Percentiles rank a stretch among this genome's conserved stretches.
Conservation (phyloP, 2,888 invertebrate genomes). For the Herminia tarsipennalis region DNA sequence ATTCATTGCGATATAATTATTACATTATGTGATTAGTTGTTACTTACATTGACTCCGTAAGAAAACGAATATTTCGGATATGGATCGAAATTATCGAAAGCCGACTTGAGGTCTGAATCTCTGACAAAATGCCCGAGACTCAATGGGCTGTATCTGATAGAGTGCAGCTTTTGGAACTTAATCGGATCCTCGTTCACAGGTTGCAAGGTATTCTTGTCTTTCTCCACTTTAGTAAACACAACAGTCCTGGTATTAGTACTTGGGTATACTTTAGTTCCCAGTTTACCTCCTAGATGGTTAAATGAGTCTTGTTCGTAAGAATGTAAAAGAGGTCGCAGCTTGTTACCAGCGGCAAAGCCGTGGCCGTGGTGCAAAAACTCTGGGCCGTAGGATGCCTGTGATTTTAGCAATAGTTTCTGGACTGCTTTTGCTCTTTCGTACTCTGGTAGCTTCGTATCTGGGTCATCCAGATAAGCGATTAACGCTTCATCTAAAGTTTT, state of each 20-base stretch:
- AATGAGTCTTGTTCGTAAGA: no score
- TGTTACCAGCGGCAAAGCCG: no score
- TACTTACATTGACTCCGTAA: slow-evolving; percentile 75
- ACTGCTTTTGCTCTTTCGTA: slow-evolving; percentile 59
- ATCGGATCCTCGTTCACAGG: slow-evolving; percentile 37
- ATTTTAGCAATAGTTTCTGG: slow-evolving; percentile 25
- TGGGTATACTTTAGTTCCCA: no score
- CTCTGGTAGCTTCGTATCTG: slow-evolving; percentile 73
- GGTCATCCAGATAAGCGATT: slow-evolving; percentile 67
- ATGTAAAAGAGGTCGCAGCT: no score
- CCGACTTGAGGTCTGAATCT: slow-evolving; percentile 24
- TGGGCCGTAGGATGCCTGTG: neutral
- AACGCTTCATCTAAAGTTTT: slow-evolving; percentile 69
- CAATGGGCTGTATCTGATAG: slow-evolving; percentile 49
- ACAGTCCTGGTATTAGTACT: no score
- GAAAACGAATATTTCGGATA: slow-evolving; percentile 66
- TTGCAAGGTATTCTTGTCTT: no score
- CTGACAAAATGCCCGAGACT: slow-evolving; percentile 54
- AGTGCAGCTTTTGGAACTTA: slow-evolving; percentile 47
- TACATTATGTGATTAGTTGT: neutral
- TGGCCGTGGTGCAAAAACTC: no score
- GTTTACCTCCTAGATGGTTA: no score
- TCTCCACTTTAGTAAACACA: no score
- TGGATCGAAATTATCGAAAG: slow-evolving; percentile 45
- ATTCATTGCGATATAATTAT: neutral